Evolutionary conservation across 2,888 invertebrate species (phyloP).

Genomic region (Melieria crassipennis): DNA sequence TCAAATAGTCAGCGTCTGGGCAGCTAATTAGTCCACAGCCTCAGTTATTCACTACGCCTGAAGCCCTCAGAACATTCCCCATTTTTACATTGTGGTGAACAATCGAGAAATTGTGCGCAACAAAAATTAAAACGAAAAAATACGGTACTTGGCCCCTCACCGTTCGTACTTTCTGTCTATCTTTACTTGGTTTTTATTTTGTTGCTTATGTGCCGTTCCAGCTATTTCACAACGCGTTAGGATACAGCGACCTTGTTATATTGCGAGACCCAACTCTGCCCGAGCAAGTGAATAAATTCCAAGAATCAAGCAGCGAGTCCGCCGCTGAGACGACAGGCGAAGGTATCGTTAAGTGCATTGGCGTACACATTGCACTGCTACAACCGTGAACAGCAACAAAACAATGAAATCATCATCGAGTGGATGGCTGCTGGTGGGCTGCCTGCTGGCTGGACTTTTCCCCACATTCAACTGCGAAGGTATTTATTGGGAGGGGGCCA

Average conservation of each 20-base stretch:
- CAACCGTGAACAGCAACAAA: neutral
- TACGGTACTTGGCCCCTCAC: no score
- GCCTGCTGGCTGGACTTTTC: conserved; percentile 21
- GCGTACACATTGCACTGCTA: neutral
- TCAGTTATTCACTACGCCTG: no score
- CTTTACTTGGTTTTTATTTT: neutral
- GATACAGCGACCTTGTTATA: no score
- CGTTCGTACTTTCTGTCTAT: no score
- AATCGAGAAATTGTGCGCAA: no score
- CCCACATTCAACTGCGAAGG: conserved; percentile 21
- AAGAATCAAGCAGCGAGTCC: neutral
- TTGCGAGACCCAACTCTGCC: neutral
- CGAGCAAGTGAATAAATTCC: neutral
- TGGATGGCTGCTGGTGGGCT: conserved; percentile 15
- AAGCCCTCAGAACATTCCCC: no score
- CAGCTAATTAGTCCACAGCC: no score
- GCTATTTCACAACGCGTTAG: neutral
- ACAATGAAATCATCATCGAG: conserved; percentile 29
- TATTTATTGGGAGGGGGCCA: neutral
- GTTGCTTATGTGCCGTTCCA: neutral
- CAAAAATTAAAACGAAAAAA: no score
- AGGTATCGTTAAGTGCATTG: neutral
- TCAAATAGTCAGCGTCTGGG: no score
- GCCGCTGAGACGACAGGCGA: neutral
- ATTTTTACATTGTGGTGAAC: no score